Evolutionary conservation across 1,140 invertebrate species (phyloP), one percentile per base, ranked within the genome.

Genomic region (Tetramorium simillimum): DNA sequence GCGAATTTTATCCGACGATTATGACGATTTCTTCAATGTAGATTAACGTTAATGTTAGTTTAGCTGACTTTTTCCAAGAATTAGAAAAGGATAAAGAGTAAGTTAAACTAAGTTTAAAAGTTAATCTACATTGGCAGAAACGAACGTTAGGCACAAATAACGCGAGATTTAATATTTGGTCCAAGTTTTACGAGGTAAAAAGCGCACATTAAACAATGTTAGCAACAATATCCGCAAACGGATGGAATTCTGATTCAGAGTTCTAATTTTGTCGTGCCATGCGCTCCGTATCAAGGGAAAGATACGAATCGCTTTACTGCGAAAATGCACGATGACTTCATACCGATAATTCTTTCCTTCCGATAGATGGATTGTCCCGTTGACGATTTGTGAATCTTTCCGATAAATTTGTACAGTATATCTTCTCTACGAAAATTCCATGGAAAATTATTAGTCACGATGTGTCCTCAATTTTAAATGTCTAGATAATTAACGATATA

Each of bases 271-370:
- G 9, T 10, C 56, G n/a, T n/a, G 62, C n/a, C n/a, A 65, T 33
- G 3, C n/a, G n/a, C 62, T 10, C 3, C 10, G 10, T 51, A 51
- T 65, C 73, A 18, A 63, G 24, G n/a, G 3, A n/a, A 33, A 49
- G 43, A 37, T 78, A 69, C 3, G 33, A 5, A 53, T 51, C 24
- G 51, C 28, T 49, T 67, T 58, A 58, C 51, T 16, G 7, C 5
- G 10, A 69, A 80, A 70, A 56, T 14, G 21, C 28, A 49, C 33
- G 63, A 70, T 70, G 21, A 82, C 37, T 82, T 58, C 24, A 56
- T 72, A 9, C 40, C 28, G 60, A 51, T 78, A 62, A 62, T 77
- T 21, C 43, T 51, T 28, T 37, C 24, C n/a, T 75, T 40, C 6
- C 21, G 37, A 49, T n/a, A 67, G 43, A 63, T 5, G 43, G 28